A percentile compares a stretch with the other conserved stretches of the same genome.
phyloP scores from a whole-genome alignment of 2,888 invertebrate genomes.

The Noctua comes region DNA sequence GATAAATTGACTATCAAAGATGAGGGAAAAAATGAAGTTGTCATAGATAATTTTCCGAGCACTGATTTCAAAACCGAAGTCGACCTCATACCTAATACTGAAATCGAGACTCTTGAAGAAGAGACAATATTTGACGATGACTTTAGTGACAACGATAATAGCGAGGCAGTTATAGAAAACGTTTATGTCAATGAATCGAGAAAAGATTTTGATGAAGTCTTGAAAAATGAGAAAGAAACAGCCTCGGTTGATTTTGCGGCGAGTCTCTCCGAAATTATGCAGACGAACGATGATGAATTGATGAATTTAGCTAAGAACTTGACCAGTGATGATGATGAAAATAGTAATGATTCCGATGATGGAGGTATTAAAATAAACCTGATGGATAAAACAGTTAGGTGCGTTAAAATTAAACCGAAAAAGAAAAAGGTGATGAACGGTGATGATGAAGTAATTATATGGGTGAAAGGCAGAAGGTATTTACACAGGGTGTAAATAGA shows the following conservation, averaged over 20 bases:
- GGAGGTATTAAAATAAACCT: not conserved
- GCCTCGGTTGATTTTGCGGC: not conserved
- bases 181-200: not conserved
- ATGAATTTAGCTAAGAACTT: not conserved
- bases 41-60: slow-evolving; percentile 21
- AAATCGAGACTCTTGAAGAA: slow-evolving; percentile 39
- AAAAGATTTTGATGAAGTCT: slow-evolving; percentile 1
- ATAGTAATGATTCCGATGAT: not conserved
- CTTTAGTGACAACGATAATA: slow-evolving; percentile 13
- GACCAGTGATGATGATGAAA: not conserved
- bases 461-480: slow-evolving; percentile 2
- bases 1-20: slow-evolving; percentile 22
- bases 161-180: too few species aligned
- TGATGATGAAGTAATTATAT: not conserved
- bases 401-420: not conserved
- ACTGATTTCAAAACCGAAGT: slow-evolving; percentile 37
- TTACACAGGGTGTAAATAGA: too few species aligned
- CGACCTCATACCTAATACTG: slow-evolving; percentile 23
- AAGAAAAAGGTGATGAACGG: not conserved
- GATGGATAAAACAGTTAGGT: not conserved
- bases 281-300: not conserved
- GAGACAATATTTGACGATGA: slow-evolving; percentile 69
- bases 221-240: slow-evolving; percentile 9
- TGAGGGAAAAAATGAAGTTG: slow-evolving; percentile 54
- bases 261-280: not conserved